Evolutionary conservation across 1,140 invertebrate genomes (phyloP), one percentile per base, ranked within the genome.

Genomic region (Ips typographus): DNA sequence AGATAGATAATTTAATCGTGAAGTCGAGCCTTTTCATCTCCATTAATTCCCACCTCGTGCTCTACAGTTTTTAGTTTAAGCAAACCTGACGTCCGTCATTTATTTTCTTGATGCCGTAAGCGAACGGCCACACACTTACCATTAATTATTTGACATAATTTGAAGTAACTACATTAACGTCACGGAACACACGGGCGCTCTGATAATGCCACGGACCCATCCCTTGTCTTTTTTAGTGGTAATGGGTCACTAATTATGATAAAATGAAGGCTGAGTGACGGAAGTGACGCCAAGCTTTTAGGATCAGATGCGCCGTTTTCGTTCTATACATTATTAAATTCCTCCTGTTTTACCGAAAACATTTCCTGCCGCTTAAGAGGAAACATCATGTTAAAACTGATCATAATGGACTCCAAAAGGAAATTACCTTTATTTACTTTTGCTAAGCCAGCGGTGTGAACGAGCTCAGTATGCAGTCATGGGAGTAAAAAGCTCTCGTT

Each of bases 151-250:
- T 65, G 65, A 67, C 56, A 55, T 59, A 61, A 62, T 68, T 59
- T 73, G 70, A 73, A 70, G 64, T 75, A 73, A 72, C 72, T 53
- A 57, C 65, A 72, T 73, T 75, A 73, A 70, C 72, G 70, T 59
- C 71, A 69, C 63, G 69, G 63, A 72, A 59, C 58, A 65, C 67
- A 52, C 55, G 47, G 22, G 55, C 41, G 70, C 70, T 71, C 70
- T 70, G 69, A 66, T 66, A 71, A 70, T 70, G 58, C 58, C 38
- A 59, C 70, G 67, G 55, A 65, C 57, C 65, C 65, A 64, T 64
- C 60, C 64, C 55, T 47, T 55, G 55, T 67, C 56, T 67, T 59
- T 67, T 67, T 67, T 56, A 57, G 43, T 41, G 66, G 6, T 68
- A 68, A 68, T 68, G 59, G 66, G 58, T 53, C 58, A 61, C 66